Percentiles rank a stretch among this genome's conserved stretches.
Conservation (phyloP, 2,888 invertebrate species). For the Diadromus collaris region DNA sequence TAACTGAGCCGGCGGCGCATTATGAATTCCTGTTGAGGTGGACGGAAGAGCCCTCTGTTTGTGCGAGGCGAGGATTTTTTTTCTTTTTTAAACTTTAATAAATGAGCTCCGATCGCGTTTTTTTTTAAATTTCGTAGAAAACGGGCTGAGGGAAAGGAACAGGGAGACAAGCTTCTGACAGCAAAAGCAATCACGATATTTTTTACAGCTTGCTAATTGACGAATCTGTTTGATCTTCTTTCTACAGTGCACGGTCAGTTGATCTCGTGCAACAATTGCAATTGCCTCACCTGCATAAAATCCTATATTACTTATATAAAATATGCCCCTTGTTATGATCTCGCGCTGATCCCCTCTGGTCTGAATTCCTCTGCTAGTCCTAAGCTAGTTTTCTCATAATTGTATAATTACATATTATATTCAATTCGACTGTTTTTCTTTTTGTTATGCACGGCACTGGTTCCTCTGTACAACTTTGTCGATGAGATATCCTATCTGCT, state of each 20-base stretch:
- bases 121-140: not conserved
- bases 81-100: not conserved
- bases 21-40: conserved; percentile 19
- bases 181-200: not conserved
- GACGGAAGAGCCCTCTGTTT: not conserved
- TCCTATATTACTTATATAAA: too few species aligned
- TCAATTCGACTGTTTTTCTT: too few species aligned
- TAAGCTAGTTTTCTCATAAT: too few species aligned
- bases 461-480: too few species aligned
- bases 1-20: not conserved
- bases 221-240: not conserved
- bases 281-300: not conserved
- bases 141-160: not conserved
- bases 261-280: not conserved
- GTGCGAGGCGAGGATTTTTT: conserved; percentile 11
- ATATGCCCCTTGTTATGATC: too few species aligned
- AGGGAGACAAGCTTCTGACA: not conserved
- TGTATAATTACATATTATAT: too few species aligned
- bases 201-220: not conserved
- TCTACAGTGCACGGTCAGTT: not conserved
- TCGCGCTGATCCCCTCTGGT: too few species aligned
- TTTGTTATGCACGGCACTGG: too few species aligned
- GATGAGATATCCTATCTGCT: too few species aligned
- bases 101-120: not conserved
- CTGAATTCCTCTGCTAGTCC: too few species aligned